Conservation (phyloP, 1,140 invertebrate genomes). For the Anastrepha obliqua region DNA sequence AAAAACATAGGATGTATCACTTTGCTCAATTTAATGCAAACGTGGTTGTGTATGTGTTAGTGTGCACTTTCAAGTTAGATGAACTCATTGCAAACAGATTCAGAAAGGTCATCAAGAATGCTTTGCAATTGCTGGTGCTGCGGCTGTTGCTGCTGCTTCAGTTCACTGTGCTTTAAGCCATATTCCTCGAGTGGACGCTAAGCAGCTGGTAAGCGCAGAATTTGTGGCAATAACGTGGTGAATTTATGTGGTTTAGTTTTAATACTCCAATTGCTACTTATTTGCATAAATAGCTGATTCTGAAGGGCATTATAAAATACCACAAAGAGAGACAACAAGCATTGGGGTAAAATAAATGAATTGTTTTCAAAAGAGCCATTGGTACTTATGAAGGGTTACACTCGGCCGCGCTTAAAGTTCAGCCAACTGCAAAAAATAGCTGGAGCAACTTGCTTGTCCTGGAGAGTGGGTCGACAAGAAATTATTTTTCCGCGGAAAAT, state of each 20-base stretch:
- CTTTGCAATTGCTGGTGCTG: background rate
- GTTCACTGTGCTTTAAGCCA: too few species aligned
- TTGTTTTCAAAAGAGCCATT: too few species aligned
- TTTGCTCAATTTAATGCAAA: background rate
- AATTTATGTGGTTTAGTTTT: constrained; percentile 37
- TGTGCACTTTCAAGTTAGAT: background rate
- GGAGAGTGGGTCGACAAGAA: too few species aligned
- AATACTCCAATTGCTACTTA: background rate
- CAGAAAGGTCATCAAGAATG: background rate
- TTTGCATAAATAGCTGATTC: constrained; percentile 7
- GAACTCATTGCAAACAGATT: background rate
- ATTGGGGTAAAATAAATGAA: too few species aligned
- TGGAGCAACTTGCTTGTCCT: too few species aligned
- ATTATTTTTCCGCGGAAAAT: too few species aligned
- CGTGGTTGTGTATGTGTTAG: background rate
- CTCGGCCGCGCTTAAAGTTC: too few species aligned
- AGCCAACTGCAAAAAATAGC: too few species aligned
- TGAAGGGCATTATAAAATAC: background rate
- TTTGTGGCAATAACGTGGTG: background rate
- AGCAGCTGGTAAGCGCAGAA: background rate
- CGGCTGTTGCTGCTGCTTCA: background rate
- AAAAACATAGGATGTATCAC: background rate
- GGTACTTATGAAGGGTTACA: too few species aligned
- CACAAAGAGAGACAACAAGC: too few species aligned
- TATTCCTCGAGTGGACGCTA: background rate